Evolutionary conservation across 2,113 vertebrate genomes (phyloP), one percentile per base, ranked within the genome.

Genomic region (Caranx melampygus): DNA sequence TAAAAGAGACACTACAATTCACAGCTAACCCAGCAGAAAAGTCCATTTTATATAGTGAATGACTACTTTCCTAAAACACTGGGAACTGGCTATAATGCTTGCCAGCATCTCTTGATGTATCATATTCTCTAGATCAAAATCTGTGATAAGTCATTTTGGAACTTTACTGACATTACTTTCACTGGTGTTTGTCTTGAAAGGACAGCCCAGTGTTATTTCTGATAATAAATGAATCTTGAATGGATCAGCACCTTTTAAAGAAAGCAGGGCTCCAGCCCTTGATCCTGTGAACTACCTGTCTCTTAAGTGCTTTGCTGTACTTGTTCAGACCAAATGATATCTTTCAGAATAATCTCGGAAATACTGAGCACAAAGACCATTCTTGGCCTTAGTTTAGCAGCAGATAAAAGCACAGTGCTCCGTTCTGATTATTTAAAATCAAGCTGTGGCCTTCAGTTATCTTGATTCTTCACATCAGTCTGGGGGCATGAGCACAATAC

Each of bases 341-440:
- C 33, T 58, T 61, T 60, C 16, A 58, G 59, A 47, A 60, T 31
- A 44, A 65, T 74, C 45, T 61, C 18, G 26, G 60, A 13, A 74
- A 73, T 14, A 2, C 18, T 75, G 34, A 58, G 52, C 52, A 70
- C 45, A 57, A 59, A 49, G 10, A 37, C 59, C 14, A 51, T 35
- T 59, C 35, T 58, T 57, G n/a, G 49, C 55, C 44, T 51, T n/a
- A 65, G 34, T 35, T 57, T 49, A 81, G 31, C 61, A 72, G 35
- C 14, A 72, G 33, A 75, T 20, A 61, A 40, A 49, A 62, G 42
- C 35, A 40, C 34, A 47, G 20, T 69, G 51, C 3, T 40, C 26
- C n/a, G 57, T 79, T 75, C 67, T 40, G 10, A 81, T 45, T 67
- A 33, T 59, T 65, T 64, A 35, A 65, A 60, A 81, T 83, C 16